Evolutionary conservation across 1,140 invertebrate genomes (phyloP).

Genomic region (Eriosoma lanigerum): DNA sequence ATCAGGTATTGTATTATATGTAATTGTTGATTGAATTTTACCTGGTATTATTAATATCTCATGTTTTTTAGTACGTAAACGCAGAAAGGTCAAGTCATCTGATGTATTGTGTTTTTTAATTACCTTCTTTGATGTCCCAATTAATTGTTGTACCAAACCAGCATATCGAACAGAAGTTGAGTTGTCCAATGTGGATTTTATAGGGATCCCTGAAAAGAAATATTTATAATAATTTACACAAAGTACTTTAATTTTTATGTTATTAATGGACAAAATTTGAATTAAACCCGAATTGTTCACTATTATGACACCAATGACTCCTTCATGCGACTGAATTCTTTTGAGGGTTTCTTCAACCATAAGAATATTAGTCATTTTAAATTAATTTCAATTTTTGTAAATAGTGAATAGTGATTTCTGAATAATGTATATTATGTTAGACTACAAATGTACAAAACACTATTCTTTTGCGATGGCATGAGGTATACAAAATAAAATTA

Average conservation of each 20-base stretch:
- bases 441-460: no score
- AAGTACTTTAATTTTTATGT: no score
- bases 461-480: no score
- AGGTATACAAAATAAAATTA: no score
- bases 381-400: no score
- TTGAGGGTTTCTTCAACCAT: constrained; percentile 98
- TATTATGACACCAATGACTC: constrained; percentile 93
- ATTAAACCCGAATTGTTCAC: constrained; percentile 85
- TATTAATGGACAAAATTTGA: background rate
- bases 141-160: constrained; percentile 85
- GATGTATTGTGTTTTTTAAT: constrained; percentile 93
- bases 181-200: constrained; percentile 94
- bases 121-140: constrained; percentile 88
- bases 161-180: constrained; percentile 95
- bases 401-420: no score
- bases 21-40: constrained; percentile 58
- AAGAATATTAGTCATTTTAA: constrained; percentile 58
- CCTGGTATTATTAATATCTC: constrained; percentile 97
- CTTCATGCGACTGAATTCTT: constrained; percentile 92
- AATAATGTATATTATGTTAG: no score
- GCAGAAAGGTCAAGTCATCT: constrained; percentile 94
- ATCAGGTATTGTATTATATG: background rate
- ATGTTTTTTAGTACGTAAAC: constrained; percentile 93
- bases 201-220: constrained; percentile 68
- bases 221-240: background rate